Evolutionary conservation across 2,888 invertebrate species (phyloP).

Genomic region (Choristoneura rosaceana): DNA sequence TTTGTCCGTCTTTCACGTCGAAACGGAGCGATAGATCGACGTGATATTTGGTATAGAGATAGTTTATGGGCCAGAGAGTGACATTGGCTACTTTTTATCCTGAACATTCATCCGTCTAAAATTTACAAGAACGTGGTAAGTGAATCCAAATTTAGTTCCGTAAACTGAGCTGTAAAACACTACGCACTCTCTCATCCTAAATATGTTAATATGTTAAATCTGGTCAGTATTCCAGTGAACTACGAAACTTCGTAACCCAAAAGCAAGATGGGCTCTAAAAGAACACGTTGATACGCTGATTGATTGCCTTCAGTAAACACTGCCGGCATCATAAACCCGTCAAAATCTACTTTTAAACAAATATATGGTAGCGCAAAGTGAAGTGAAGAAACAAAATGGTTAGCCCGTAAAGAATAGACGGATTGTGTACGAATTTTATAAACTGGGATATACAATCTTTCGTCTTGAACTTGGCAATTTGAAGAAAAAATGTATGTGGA

Average conservation of each 20-base stretch:
- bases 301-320: slow-evolving; percentile 32
- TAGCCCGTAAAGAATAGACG: neutral
- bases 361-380: slow-evolving; percentile 31
- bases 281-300: slow-evolving; percentile 30
- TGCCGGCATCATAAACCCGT: slow-evolving; percentile 30
- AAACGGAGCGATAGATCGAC: no score
- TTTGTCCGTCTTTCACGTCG: no score
- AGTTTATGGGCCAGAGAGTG: no score
- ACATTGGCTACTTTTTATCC: no score
- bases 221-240: neutral
- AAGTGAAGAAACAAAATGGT: slow-evolving; percentile 21
- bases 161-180: neutral
- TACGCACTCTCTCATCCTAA: neutral
- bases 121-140: no score
- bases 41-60: no score
- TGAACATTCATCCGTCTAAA: no score
- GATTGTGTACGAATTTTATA: neutral
- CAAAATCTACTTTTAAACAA: slow-evolving; percentile 18
- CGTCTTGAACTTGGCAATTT: neutral
- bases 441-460: neutral
- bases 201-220: neutral
- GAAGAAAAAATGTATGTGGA: neutral
- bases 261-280: slow-evolving; percentile 14
- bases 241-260: slow-evolving; percentile 17
- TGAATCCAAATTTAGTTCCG: no score